Conservation (phyloP, 2,113 vertebrate genomes). For the Megaleporinus macrocephalus region DNA sequence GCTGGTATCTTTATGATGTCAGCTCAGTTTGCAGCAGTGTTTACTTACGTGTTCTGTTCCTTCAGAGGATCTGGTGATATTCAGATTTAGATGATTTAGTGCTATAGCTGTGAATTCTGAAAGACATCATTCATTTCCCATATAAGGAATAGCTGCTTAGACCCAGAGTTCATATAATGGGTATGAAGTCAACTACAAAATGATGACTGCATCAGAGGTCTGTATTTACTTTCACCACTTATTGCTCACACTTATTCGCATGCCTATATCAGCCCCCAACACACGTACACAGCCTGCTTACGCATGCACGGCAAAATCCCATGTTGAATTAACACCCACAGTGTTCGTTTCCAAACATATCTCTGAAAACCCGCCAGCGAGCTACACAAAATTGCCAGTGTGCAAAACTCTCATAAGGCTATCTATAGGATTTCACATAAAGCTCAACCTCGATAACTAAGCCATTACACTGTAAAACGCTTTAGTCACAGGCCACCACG, state of each 20-base stretch:
- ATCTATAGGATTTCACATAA: background rate
- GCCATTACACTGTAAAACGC: background rate
- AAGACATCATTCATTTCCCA: too few species aligned
- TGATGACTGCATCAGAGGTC: background rate
- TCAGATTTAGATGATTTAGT: too few species aligned
- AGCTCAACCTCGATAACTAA: background rate
- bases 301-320: background rate
- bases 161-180: too few species aligned
- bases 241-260: slow-evolving; percentile 15
- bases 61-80: too few species aligned
- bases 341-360: background rate
- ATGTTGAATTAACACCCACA: background rate
- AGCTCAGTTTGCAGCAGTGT: too few species aligned
- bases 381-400: background rate
- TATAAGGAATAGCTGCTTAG: too few species aligned
- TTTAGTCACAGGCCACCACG: background rate
- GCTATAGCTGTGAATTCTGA: too few species aligned
- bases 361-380: background rate
- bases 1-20: too few species aligned
- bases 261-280: background rate
- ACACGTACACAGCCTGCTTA: background rate
- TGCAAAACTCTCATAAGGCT: background rate
- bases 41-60: too few species aligned
- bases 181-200: background rate
- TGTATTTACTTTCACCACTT: background rate